Conservation (phyloP, 1,140 invertebrate genomes). For the Bursaphelenchus mucronatus region DNA sequence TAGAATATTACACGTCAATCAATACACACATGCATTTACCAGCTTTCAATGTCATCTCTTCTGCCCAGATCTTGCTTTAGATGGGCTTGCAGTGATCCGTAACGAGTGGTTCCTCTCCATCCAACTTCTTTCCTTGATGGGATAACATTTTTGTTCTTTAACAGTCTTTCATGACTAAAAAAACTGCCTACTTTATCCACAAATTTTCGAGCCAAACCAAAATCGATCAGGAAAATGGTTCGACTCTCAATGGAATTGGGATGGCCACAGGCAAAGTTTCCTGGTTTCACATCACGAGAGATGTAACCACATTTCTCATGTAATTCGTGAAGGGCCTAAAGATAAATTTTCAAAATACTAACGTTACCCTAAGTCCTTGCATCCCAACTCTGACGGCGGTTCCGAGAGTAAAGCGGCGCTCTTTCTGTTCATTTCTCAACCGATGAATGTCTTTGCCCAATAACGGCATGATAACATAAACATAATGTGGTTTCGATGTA, state of each 20-base stretch:
- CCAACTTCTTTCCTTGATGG: conserved; percentile 40
- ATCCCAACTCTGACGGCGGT: conserved; percentile 44
- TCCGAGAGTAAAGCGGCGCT: conserved; percentile 36
- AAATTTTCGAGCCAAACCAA: conserved; percentile 92
- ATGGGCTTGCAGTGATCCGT: conserved; percentile 98
- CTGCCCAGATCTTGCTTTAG: conserved; percentile 73
- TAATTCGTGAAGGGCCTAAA: conserved; percentile 44
- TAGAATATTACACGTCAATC: conserved; percentile 10
- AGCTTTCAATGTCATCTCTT: conserved; percentile 38
- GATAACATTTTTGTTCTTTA: conserved; percentile 68
- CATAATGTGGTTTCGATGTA: conserved; percentile 15
- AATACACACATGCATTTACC: background rate
- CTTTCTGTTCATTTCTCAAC: conserved; percentile 39
- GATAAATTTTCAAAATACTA: background rate
- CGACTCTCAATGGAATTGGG: conserved; percentile 16
- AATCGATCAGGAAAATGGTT: conserved; percentile 75
- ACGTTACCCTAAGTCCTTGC: conserved; percentile 36
- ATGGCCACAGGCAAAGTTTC: conserved; percentile 48
- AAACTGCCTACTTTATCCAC: conserved; percentile 60
- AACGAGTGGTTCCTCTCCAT: conserved; percentile 82
- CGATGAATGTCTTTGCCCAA: conserved; percentile 46
- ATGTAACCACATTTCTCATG: conserved; percentile 40
- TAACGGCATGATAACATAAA: conserved; percentile 45
- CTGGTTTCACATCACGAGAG: conserved; percentile 44
- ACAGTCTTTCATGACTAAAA: conserved; percentile 63